A percentile compares a stretch with the other conserved stretches of the same genome.
These are phyloP conservation scores for Peromyscus nudipes DNA, from an alignment of 2,797 vertebrate genomes.

Conservation along the genomic window DNA sequence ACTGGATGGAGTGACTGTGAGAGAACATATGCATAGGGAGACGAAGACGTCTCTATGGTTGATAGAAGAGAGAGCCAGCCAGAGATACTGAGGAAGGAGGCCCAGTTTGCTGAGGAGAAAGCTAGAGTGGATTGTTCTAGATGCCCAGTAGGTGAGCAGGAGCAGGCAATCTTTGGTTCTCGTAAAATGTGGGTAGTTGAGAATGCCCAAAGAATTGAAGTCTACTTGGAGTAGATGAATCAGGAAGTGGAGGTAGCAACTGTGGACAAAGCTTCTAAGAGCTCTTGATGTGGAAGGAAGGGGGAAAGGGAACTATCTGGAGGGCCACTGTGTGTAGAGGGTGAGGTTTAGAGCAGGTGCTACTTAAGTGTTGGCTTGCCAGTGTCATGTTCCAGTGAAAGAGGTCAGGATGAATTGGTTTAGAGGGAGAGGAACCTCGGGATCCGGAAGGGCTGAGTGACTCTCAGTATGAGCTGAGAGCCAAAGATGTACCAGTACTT, in stretches of 20 bases:
- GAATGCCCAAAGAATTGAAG: neutral
- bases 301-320: neutral
- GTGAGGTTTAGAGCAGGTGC: neutral
- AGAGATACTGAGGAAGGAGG: conserved; percentile 8
- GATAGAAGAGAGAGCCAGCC: neutral
- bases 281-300: neutral
- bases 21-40: neutral
- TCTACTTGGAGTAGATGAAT: neutral
- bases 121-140: neutral
- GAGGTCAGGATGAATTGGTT: neutral
- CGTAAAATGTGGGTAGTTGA: neutral
- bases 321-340: neutral
- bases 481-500: neutral
- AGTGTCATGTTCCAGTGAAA: neutral
- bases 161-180: neutral
- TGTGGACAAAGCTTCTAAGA: neutral
- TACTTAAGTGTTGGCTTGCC: neutral
- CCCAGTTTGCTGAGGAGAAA: neutral
- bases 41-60: neutral
- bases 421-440: neutral
- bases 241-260: neutral
- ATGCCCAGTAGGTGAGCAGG: neutral
- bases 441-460: neutral
- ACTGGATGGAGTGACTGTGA: neutral
- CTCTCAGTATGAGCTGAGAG: neutral